Evolutionary conservation across 2,888 invertebrate species (phyloP), one percentile per base, ranked within the genome.

Genomic region (Limnephilus rhombicus): DNA sequence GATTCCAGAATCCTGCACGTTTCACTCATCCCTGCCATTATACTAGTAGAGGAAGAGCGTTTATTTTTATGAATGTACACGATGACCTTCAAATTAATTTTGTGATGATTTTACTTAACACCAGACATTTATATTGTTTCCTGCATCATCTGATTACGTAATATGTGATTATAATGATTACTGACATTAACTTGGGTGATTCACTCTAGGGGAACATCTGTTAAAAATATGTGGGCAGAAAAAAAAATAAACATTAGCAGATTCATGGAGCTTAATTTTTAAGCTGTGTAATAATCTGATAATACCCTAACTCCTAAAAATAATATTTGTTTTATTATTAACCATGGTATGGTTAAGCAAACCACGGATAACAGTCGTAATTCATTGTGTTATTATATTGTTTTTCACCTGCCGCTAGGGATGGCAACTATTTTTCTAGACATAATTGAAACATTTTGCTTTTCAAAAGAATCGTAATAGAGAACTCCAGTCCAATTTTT

Each of bases 81-180:
- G 7, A 24, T n/a, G 68, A 68, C 68, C 68, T 68, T 68, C 68
- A 24, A 68, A 68, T 5, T 18, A 1, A 68, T 31, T 31, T 29
- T 53, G 31, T 31, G 68, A 87, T 87, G 49, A 31, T 87, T 87
- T 87, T 29, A 49, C 31, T 29, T 49, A 87, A 87, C n/a, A 49
- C 9, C 29, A 31, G 29, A 86, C 49, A 87, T 87, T 68, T 34
- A 18, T 87, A 53, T 87, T 12, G 87, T 87, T 87, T 87, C 29
- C 87, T 53, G 45, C 68, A 87, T 45, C 41, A 41, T 87, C 41
- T 49, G 31, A 68, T 87, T 87, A 87, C 87, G 87, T 87, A 87
- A 87, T 53, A n/a, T 53, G 24, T 87, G 49, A 87, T 49, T 53
- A 87, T 34, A 37, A n/a, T 34, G 37, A 34, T 83, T 34, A 18